A percentile compares a stretch with the other conserved stretches of the same genome.
Conservation (phyloP, 53 echinoderm and acorn worm species). For the Stichopus horrens region DNA sequence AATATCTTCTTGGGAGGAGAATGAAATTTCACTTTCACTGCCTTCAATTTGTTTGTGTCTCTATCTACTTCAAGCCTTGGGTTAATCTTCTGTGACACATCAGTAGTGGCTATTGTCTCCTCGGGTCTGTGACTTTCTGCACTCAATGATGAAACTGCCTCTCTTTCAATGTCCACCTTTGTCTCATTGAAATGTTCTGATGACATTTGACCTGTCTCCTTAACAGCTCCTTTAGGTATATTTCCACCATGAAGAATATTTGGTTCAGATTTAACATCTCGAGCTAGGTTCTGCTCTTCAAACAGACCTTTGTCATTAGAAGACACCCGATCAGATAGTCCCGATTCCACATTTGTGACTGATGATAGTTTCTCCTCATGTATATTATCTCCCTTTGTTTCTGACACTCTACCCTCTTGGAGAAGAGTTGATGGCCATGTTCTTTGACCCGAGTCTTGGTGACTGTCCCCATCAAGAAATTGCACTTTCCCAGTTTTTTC, state of each 20-base stretch:
- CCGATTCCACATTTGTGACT: not conserved
- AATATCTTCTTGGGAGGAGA: slow-evolving; percentile 83
- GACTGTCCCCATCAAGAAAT: not conserved
- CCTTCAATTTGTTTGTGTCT: not conserved
- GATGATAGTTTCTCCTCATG: not conserved
- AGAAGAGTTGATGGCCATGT: not conserved
- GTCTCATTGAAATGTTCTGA: not conserved
- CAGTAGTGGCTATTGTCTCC: not conserved
- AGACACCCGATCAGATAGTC: not conserved
- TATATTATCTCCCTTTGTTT: not conserved
- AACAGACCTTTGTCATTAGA: not conserved
- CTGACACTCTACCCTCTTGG: not conserved
- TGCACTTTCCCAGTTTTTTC: no score
- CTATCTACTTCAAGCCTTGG: not conserved
- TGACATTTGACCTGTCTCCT: slow-evolving; percentile 26
- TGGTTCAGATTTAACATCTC: not conserved
- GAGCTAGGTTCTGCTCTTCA: no score
- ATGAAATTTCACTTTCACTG: slow-evolving; percentile 61
- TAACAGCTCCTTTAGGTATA: not conserved
- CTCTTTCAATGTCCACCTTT: not conserved
- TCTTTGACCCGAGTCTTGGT: not conserved
- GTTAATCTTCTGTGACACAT: not conserved
- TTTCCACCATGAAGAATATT: not conserved
- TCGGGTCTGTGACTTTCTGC: not conserved
- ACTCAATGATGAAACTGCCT: not conserved